phyloP scores from a whole-genome alignment of 1,140 invertebrate genomes.

The Drosophila punjabiensis region DNA sequence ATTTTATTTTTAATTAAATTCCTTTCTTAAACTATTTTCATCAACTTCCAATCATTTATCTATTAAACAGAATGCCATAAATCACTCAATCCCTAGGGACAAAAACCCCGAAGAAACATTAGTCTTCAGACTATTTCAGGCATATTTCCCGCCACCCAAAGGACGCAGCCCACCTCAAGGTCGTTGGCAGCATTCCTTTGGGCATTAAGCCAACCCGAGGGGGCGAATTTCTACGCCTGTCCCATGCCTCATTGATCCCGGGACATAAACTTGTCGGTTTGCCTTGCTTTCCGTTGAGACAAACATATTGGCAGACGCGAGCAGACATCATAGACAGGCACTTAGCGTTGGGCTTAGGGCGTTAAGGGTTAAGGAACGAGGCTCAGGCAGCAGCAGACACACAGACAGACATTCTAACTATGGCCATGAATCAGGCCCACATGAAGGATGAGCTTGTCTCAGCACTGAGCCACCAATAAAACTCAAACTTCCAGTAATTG shows the following conservation, averaged over 20 bases:
- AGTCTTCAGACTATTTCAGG: not conserved
- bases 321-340: constrained; percentile 54
- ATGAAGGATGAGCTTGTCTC: constrained; percentile 37
- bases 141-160: not conserved
- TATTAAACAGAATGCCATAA: not conserved
- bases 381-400: constrained; percentile 3
- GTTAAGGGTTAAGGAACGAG: constrained; percentile 12
- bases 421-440: constrained; percentile 61
- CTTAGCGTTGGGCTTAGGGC: constrained; percentile 27
- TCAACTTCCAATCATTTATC: not conserved
- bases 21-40: not conserved
- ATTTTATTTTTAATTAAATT: not conserved
- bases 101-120: constrained; percentile 6
- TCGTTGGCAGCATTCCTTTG: constrained; percentile 4
- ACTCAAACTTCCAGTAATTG: constrained; percentile 72
- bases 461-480: constrained; percentile 55
- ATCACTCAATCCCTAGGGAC: not conserved
- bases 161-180: constrained; percentile 7
- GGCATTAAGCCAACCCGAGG: not conserved
- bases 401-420: constrained; percentile 67
- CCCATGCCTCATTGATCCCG: constrained; percentile 58
- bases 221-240: constrained; percentile 41
- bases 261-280: constrained; percentile 68
- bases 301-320: constrained; percentile 63
- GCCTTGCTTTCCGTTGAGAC: constrained; percentile 43